Conservation (phyloP, 2,113 vertebrate species). For the Pseudorasbora parva region DNA sequence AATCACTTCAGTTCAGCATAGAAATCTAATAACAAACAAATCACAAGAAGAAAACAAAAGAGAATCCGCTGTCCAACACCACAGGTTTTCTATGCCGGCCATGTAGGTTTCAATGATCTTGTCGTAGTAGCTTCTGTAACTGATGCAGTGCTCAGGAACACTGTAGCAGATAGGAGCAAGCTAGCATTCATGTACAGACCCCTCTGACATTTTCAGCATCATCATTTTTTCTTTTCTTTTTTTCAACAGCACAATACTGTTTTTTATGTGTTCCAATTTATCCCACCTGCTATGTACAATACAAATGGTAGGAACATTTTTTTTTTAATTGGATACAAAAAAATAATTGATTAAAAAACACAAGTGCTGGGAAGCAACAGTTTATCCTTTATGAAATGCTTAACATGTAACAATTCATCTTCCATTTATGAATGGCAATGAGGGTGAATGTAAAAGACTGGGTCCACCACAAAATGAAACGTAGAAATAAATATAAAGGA, state of each 20-base stretch:
- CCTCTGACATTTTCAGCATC: no score
- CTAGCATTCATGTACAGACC: conserved; percentile 44
- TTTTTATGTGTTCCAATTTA: conserved; percentile 34
- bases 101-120: conserved; percentile 41
- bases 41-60: conserved; percentile 52
- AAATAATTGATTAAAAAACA: conserved; percentile 5
- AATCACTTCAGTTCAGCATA: conserved; percentile 51
- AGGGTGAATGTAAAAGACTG: conserved; percentile 24
- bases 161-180: conserved; percentile 44
- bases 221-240: conserved; percentile 4
- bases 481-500: not conserved
- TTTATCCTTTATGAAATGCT: conserved; percentile 42
- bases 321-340: conserved; percentile 32
- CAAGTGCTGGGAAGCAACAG: conserved; percentile 32
- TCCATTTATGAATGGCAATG: not conserved
- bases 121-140: conserved; percentile 26
- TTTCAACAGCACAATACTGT: conserved; percentile 13
- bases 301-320: conserved; percentile 20
- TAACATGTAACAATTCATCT: conserved; percentile 4
- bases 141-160: conserved; percentile 38
- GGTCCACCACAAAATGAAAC: not conserved
- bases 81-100: conserved; percentile 44
- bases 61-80: conserved; percentile 25
- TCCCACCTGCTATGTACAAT: conserved; percentile 52
- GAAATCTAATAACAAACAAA: conserved; percentile 59